Percentiles rank a stretch among this genome's conserved stretches.
Conservation (phyloP, 2,888 invertebrate species). For the Phytoseiulus persimilis region DNA sequence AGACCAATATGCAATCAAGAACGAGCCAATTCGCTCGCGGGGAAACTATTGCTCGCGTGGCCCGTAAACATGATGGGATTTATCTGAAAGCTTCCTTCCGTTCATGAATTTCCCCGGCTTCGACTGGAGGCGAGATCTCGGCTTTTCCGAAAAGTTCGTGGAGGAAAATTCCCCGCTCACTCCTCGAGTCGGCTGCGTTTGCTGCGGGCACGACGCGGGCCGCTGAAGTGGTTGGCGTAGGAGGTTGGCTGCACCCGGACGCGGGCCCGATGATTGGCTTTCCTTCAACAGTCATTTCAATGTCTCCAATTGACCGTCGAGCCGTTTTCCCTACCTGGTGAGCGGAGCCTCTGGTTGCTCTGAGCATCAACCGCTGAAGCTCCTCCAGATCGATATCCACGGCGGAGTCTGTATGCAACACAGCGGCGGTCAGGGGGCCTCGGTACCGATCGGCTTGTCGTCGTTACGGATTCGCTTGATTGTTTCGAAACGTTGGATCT, state of each 20-base stretch:
- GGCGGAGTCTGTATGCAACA: background rate
- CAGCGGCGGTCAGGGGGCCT: background rate
- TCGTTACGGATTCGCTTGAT: background rate
- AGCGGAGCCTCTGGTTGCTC: background rate
- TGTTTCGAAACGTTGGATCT: background rate
- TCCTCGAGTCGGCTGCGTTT: too few species aligned
- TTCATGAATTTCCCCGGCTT: background rate
- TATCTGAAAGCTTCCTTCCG: background rate
- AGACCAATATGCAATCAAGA: background rate
- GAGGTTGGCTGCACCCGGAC: background rate
- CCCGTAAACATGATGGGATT: background rate
- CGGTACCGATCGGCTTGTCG: background rate
- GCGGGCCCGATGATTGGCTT: background rate
- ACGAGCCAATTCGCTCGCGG: background rate
- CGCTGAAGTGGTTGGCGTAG: background rate
- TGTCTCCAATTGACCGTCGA: background rate
- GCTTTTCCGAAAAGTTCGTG: too few species aligned
- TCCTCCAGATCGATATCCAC: background rate
- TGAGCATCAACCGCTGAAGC: background rate
- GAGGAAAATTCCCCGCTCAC: too few species aligned
- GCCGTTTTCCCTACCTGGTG: background rate
- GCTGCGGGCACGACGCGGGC: too few species aligned
- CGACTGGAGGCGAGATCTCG: too few species aligned
- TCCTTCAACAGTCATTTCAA: too few species aligned
- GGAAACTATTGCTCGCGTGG: background rate